These are phyloP conservation scores for Pedetes capensis DNA, from an alignment of 2,113 vertebrate species.

Conservation along the genomic window DNA sequence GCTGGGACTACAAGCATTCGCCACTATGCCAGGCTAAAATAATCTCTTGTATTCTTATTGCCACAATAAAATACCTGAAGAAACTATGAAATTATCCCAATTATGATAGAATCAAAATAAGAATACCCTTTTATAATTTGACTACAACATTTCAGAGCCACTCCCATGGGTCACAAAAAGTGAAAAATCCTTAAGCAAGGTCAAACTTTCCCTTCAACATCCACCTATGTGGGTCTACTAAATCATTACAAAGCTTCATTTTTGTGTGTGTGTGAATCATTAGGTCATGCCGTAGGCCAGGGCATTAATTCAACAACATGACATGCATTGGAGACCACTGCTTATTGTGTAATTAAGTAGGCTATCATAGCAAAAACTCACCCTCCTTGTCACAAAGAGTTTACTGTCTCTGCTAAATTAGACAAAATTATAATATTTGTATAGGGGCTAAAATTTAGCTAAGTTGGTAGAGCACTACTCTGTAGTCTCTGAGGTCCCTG, in stretches of 20 bases:
- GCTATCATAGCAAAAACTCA: not conserved
- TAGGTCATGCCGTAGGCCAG: not conserved
- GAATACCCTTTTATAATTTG: not conserved
- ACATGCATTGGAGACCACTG: not conserved
- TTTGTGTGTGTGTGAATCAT: not conserved
- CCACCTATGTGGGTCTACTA: not conserved
- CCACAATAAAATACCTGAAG: not conserved
- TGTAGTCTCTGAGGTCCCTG: too few relatives aligned
- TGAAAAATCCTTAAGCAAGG: not conserved
- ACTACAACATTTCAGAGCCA: not conserved
- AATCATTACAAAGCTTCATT: not conserved
- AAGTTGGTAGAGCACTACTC: too few relatives aligned
- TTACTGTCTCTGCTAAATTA: not conserved
- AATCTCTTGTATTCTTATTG: not conserved
- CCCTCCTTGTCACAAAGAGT: not conserved
- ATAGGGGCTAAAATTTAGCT: too few relatives aligned
- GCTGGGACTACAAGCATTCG: too few relatives aligned
- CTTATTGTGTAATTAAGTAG: not conserved
- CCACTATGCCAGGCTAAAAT: too few relatives aligned
- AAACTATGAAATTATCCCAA: not conserved
- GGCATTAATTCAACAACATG: not conserved
- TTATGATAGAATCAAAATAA: not conserved
- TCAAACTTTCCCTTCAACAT: not conserved
- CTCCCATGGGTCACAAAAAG: not conserved
- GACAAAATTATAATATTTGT: not conserved